Percentiles rank a stretch among this genome's conserved stretches.
Conservation (phyloP, 2,797 vertebrate genomes). For the Bucorvus abyssinicus region DNA sequence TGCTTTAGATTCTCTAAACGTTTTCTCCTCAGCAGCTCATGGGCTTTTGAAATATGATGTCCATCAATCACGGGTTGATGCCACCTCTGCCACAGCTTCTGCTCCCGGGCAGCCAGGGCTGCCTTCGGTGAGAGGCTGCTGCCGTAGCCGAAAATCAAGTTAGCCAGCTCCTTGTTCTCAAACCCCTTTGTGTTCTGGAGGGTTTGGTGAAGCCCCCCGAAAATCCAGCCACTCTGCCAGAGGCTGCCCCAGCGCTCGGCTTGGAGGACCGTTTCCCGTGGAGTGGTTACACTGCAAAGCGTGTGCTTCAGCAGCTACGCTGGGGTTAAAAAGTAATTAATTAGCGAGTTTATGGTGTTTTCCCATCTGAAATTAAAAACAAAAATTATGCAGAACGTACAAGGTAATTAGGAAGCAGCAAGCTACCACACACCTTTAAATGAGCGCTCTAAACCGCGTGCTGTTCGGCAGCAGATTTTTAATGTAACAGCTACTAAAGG, state of each 20-base stretch:
- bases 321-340: conserved; percentile 58
- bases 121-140: neutral
- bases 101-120: neutral
- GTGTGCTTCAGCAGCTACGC: neutral
- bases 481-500: neutral
- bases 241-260: neutral
- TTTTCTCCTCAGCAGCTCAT: neutral
- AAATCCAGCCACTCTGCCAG: fast-evolving
- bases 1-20: neutral
- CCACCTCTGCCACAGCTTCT: neutral
- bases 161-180: neutral
- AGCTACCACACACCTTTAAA: neutral
- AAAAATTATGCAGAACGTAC: conserved; percentile 56
- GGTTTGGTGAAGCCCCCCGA: neutral
- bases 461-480: neutral
- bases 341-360: conserved; percentile 51
- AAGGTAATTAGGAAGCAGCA: conserved; percentile 26
- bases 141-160: neutral
- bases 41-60: neutral
- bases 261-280: fast-evolving
- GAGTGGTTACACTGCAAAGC: neutral
- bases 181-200: neutral
- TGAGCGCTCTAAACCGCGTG: neutral
- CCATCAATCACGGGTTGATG: neutral
- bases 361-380: conserved; percentile 57